phyloP scores from a whole-genome alignment of 2,797 vertebrate genomes.

The Podarcis siculus region DNA sequence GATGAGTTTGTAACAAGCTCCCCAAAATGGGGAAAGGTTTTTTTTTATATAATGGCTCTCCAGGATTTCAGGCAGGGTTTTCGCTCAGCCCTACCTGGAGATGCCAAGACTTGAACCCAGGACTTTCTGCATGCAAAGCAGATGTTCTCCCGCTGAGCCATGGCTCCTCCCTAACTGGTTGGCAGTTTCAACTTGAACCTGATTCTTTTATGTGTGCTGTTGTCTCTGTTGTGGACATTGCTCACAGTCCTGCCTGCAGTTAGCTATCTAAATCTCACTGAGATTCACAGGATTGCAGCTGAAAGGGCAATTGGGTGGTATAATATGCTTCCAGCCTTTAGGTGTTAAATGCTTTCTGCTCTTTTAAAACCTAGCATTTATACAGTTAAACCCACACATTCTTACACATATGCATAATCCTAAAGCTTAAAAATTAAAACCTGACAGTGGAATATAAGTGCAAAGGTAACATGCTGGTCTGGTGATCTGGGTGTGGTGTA shows the following conservation, averaged over 20 bases:
- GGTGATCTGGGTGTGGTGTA: slow-evolving; percentile 84
- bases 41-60: neutral
- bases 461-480: slow-evolving; percentile 63
- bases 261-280: neutral
- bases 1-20: neutral
- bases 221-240: neutral
- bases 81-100: too few species aligned
- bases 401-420: neutral
- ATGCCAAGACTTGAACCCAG: too few species aligned
- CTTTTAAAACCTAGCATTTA: neutral
- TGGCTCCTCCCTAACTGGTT: neutral
- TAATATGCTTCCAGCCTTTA: neutral
- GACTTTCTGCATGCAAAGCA: too few species aligned
- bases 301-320: neutral
- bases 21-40: neutral
- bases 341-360: neutral
- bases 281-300: neutral
- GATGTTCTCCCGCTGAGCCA: too few species aligned
- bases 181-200: neutral
- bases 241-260: neutral
- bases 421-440: neutral
- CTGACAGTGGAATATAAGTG: slow-evolving; percentile 61
- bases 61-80: too few species aligned
- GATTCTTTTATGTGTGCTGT: neutral
- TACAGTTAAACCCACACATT: slow-evolving; percentile 2